These are phyloP conservation scores for Hirundo rustica DNA, from an alignment of 2,797 vertebrate species.

Conservation along the genomic window DNA sequence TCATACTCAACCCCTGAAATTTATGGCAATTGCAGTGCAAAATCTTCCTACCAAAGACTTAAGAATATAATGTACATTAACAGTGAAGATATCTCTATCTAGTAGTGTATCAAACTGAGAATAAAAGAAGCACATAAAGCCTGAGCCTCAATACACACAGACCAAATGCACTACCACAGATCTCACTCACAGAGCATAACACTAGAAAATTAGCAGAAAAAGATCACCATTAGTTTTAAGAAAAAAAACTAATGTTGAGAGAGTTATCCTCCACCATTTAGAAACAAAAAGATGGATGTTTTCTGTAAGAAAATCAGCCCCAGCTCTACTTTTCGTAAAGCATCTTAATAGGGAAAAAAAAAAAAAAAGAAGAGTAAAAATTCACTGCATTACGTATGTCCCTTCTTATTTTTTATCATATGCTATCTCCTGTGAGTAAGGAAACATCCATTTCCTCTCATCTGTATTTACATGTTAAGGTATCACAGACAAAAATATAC, in stretches of 20 bases:
- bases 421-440: not conserved
- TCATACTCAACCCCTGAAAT: not conserved
- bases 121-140: not conserved
- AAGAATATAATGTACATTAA: not conserved
- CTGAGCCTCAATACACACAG: not conserved
- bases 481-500: not conserved
- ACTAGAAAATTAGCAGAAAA: not conserved
- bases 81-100: not conserved
- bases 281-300: not conserved
- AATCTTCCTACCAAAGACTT: not conserved
- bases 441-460: not conserved
- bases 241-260: not conserved
- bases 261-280: not conserved
- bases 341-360: not conserved
- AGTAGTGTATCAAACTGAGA: not conserved
- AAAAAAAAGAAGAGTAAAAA: not conserved
- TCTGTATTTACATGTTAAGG: not conserved
- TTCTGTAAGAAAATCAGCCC: not conserved
- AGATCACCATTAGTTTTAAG: not conserved
- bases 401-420: not conserved
- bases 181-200: not conserved
- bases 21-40: not conserved
- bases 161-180: not conserved
- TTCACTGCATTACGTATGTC: not conserved
- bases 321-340: not conserved